Conservation (phyloP, 2,888 invertebrate species). For the Microctonus brassicae region DNA sequence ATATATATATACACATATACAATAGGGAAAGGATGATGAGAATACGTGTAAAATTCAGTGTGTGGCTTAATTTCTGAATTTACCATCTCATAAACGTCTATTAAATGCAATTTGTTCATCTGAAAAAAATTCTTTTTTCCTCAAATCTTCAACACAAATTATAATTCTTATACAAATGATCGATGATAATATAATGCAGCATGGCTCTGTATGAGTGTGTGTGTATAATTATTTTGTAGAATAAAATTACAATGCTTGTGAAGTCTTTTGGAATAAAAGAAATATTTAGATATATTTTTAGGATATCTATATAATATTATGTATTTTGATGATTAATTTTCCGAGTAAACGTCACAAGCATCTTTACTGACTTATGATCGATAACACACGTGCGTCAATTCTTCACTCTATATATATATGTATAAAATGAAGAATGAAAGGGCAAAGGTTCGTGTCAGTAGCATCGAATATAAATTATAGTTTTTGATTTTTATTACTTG, state of each 20-base stretch:
- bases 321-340: background rate
- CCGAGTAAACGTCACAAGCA: constrained; percentile 18
- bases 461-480: constrained; percentile 23
- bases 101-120: background rate
- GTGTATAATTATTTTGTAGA: background rate
- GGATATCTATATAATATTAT: no score
- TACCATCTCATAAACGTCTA: constrained; percentile 36
- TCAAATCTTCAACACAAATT: no score
- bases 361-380: constrained; percentile 52
- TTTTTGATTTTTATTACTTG: background rate
- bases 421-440: constrained; percentile 13
- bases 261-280: background rate
- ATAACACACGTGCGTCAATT: constrained; percentile 8
- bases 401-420: background rate
- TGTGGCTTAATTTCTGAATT: constrained; percentile 59
- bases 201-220: no score
- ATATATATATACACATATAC: no score
- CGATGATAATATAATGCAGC: background rate
- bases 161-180: no score
- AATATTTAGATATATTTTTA: no score
- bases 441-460: constrained; percentile 21
- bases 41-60: constrained; percentile 48
- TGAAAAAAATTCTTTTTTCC: background rate
- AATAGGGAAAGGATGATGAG: constrained; percentile 62
- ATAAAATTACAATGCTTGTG: background rate